phyloP scores from a whole-genome alignment of 2,113 vertebrate species.

The Nothobranchius furzeri region DNA sequence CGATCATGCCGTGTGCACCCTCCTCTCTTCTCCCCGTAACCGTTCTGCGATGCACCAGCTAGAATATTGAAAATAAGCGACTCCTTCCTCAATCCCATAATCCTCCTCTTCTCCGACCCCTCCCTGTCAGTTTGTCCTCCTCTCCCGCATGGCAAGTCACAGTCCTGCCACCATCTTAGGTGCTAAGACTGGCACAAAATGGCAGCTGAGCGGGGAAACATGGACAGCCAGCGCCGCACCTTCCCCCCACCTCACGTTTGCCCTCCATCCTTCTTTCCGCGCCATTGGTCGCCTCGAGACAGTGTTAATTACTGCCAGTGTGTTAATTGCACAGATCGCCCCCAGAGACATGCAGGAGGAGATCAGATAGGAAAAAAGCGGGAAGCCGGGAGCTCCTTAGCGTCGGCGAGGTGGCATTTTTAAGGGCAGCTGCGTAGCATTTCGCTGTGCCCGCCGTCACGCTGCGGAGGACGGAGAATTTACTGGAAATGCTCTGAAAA shows the following conservation, averaged over 20 bases:
- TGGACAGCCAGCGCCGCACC: constrained; percentile 54
- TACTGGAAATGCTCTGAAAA: constrained; percentile 30
- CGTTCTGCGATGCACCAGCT: constrained; percentile 54
- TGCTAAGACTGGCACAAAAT: constrained; percentile 79
- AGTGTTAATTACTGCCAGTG: constrained; percentile 78
- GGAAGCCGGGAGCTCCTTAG: constrained; percentile 46
- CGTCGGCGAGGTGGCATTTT: constrained; percentile 67
- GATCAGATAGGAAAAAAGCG: constrained; percentile 65
- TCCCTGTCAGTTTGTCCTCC: constrained; percentile 70
- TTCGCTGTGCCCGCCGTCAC: constrained; percentile 40
- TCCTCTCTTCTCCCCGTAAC: constrained; percentile 39
- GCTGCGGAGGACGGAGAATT: constrained; percentile 56
- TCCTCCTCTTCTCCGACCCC: constrained; percentile 67
- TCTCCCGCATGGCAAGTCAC: constrained; percentile 72
- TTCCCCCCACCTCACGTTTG: constrained; percentile 64
- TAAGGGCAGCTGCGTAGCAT: constrained; percentile 67
- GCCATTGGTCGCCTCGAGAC: constrained; percentile 69
- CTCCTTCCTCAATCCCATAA: constrained; percentile 72
- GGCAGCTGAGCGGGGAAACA: constrained; percentile 66
- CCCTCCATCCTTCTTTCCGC: constrained; percentile 62
- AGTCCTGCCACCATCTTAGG: constrained; percentile 81
- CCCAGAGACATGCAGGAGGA: constrained; percentile 60
- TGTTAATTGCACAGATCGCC: constrained; percentile 77
- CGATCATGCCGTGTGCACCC: constrained; percentile 42
- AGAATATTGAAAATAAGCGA: constrained; percentile 66